Evolutionary conservation across 2,797 vertebrate species (phyloP).

Genomic region (Periophthalmus magnuspinnatus): DNA sequence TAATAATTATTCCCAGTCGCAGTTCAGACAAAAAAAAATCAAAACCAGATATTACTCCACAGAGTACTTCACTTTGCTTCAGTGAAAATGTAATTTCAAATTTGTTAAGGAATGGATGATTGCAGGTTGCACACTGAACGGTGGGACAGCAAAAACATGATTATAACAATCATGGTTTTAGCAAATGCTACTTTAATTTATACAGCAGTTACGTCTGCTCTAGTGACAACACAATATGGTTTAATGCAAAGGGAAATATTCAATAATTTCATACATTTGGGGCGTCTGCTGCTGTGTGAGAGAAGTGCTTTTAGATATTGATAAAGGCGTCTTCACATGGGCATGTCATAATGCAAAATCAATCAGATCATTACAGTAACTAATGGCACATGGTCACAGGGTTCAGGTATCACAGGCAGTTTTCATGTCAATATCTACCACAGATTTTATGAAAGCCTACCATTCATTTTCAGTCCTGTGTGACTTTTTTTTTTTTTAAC

Average conservation of each 20-base stretch:
- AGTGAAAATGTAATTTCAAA: constrained; percentile 38
- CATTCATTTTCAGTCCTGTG: not conserved
- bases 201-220: not conserved
- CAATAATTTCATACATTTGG: not conserved
- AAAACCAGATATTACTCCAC: not conserved
- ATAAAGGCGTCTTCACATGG: constrained; percentile 15
- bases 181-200: not conserved
- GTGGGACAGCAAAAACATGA: not conserved
- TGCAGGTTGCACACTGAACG: constrained; percentile 7
- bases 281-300: constrained; percentile 11
- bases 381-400: constrained; percentile 18
- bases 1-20: no score
- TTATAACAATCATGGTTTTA: not conserved
- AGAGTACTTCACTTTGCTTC: constrained; percentile 24
- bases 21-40: not conserved
- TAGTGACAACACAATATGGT: not conserved
- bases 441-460: not conserved
- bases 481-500: no score
- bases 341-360: constrained; percentile 26
- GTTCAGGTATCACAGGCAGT: constrained; percentile 2
- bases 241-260: not conserved
- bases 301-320: constrained; percentile 26
- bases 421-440: not conserved
- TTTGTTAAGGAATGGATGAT: constrained; percentile 17
- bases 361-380: constrained; percentile 18